Base-by-base conservation (phyloP, 2,113 vertebrate genomes). In the Meriones unguiculatus region DNA sequence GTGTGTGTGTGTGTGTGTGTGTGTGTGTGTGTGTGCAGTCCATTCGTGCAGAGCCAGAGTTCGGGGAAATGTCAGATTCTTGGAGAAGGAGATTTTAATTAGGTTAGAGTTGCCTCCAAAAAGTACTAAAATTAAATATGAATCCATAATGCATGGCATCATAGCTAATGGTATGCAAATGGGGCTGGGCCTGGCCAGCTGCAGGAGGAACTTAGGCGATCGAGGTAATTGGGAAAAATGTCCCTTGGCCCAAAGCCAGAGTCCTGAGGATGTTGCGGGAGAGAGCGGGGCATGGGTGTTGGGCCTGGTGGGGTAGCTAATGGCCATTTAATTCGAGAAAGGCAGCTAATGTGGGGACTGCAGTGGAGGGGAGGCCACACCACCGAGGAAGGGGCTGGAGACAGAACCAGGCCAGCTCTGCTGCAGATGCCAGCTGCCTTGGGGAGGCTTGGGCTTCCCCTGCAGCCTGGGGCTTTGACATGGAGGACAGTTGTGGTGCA, bases 151-250 rank as follows among this genome's bases (percentile, higher is more conserved):
- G 96, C 86, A 91, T 96, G 91, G 98, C 96, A 98, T 97, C 97
- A 96, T 97, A 89, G 96, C 92, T 97, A 96, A 96, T 97, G 97
- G 96, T 38, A 97, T 97, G 98, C 97, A 98, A 97, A 98, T 98
- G 52, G 84, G 90, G 92, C 92, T 57, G 91, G 96, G 87, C 97
- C 91, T 38, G 87, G 96, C 73, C 62, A 7, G 73, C 96, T 96
- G 93, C 93, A 73, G 54, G 28, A 35, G 77, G 96, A 94, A 97
- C 94, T 93, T 76, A 64, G 97, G 96, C 94, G 77, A 72, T 95
- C 22, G 82, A 85, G 25, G 90, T 98, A 96, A 97, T 94, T 97
- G 98, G 97, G 67, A 92, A 96, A 98, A 97, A 98, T 65, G 95
- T 97, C 97, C 96, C 92, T 97, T 96, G 95, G 95, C 93, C 59